Conservation (phyloP, 1,140 invertebrate species). For the Rhagoletis zephyria region DNA sequence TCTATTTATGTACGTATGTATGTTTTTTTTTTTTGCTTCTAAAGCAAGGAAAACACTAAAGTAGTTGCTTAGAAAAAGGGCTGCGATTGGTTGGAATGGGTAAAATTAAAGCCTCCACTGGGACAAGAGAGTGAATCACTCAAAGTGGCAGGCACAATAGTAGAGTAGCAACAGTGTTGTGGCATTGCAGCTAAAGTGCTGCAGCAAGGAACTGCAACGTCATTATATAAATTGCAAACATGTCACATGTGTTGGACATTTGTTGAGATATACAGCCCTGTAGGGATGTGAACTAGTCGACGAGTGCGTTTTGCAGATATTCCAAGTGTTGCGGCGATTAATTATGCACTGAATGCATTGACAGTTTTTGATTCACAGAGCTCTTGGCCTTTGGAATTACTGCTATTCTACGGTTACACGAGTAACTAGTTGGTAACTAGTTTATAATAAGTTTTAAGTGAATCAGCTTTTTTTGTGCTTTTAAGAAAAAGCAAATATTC, state of each 20-base stretch:
- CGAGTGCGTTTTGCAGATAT: too few relatives aligned
- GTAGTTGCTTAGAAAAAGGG: neutral
- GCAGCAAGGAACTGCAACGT: neutral
- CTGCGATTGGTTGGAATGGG: neutral
- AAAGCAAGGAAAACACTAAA: neutral
- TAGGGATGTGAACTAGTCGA: neutral
- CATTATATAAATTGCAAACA: conserved; percentile 43
- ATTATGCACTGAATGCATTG: too few relatives aligned
- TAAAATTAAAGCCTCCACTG: conserved; percentile 15
- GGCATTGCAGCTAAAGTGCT: neutral
- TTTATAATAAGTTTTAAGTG: too few relatives aligned
- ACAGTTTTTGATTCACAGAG: too few relatives aligned
- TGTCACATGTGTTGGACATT: conserved; percentile 19
- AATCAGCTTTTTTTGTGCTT: too few relatives aligned
- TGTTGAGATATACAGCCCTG: neutral
- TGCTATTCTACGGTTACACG: too few relatives aligned
- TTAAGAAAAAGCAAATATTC: too few relatives aligned
- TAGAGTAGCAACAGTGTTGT: neutral
- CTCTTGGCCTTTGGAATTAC: too few relatives aligned
- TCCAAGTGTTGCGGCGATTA: too few relatives aligned
- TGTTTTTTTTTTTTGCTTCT: neutral
- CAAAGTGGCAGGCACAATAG: conserved; percentile 16
- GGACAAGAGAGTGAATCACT: neutral
- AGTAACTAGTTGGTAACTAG: too few relatives aligned
- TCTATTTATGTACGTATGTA: neutral